A percentile compares a stretch with the other conserved stretches of the same genome.
Conservation (phyloP, 2,888 invertebrate genomes). For the Platycheirus rosarum region DNA sequence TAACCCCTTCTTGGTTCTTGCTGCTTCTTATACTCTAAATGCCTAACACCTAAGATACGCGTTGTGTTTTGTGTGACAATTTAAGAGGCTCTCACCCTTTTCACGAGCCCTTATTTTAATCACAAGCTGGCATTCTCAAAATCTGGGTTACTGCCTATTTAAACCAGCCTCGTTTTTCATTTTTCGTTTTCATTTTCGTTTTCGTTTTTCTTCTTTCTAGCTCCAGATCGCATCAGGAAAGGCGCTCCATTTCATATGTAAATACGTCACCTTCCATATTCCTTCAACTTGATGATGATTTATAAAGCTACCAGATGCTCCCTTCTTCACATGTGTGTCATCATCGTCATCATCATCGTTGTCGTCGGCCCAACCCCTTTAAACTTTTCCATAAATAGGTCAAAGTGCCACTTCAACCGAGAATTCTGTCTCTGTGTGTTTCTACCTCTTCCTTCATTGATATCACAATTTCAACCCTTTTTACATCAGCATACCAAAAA, state of each 20-base stretch:
- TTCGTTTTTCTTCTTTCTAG: too few relatives aligned
- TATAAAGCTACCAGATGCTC: constrained; percentile 52
- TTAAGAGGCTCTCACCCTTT: constrained; percentile 26
- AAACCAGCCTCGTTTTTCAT: constrained; percentile 3
- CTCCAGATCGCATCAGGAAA: constrained; percentile 23
- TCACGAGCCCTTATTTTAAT: constrained; percentile 48
- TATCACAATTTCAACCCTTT: too few relatives aligned
- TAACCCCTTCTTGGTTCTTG: too few relatives aligned
- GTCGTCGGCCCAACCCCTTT: constrained; percentile 25
- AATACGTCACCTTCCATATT: constrained; percentile 53
- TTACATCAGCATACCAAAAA: constrained; percentile 27
- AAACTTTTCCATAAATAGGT: constrained; percentile 49
- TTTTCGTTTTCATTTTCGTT: background rate
- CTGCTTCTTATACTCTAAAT: constrained; percentile 8
- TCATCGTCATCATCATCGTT: background rate
- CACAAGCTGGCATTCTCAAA: constrained; percentile 52
- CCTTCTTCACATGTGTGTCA: constrained; percentile 26
- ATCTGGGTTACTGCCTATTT: constrained; percentile 63
- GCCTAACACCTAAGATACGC: constrained; percentile 17
- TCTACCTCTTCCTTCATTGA: constrained; percentile 1
- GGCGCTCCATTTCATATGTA: constrained; percentile 60
- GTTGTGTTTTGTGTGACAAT: constrained; percentile 24
- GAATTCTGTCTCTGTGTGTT: constrained; percentile 38
- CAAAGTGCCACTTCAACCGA: constrained; percentile 70
- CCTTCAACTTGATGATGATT: constrained; percentile 65